A percentile compares a stretch with the other conserved stretches of the same genome.
Evolutionary conservation across 1,140 invertebrate genomes (phyloP).

Genomic region (Bombus impatiens): DNA sequence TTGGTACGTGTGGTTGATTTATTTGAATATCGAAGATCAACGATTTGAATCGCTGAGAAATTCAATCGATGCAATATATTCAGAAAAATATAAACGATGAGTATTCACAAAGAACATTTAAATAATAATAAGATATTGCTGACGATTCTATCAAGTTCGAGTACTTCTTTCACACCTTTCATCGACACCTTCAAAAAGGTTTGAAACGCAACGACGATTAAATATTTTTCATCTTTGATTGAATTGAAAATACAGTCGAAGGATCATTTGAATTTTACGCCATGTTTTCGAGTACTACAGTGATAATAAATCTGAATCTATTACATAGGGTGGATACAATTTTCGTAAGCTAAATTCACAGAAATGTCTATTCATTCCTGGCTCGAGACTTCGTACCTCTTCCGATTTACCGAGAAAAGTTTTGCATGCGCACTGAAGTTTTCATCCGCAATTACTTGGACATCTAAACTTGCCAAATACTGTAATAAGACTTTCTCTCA

Average conservation of each 20-base stretch:
- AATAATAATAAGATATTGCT: conserved; percentile 31
- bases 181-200: conserved; percentile 10
- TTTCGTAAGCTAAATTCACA: conserved; percentile 57
- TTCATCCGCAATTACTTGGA: conserved; percentile 63
- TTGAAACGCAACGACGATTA: not conserved
- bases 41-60: conserved; percentile 46
- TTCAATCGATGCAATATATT: conserved; percentile 26
- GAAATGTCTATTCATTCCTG: conserved; percentile 64
- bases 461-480: conserved; percentile 54
- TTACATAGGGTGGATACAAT: conserved; percentile 40
- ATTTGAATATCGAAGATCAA: conserved; percentile 1
- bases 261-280: conserved; percentile 8
- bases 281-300: not conserved
- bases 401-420: conserved; percentile 64
- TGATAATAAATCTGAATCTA: conserved; percentile 52
- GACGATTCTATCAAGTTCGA: conserved; percentile 1
- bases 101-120: conserved; percentile 4
- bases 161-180: conserved; percentile 34
- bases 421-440: conserved; percentile 65
- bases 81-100: conserved; percentile 25
- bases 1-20: not conserved
- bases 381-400: conserved; percentile 52
- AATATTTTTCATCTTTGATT: conserved; percentile 35
- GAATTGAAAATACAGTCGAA: not conserved
- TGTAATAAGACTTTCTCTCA: conserved; percentile 47